Percentiles rank a stretch among this genome's conserved stretches.
phyloP scores from a whole-genome alignment of 2,797 vertebrate genomes.

The Mormyrus proboscirostris region DNA sequence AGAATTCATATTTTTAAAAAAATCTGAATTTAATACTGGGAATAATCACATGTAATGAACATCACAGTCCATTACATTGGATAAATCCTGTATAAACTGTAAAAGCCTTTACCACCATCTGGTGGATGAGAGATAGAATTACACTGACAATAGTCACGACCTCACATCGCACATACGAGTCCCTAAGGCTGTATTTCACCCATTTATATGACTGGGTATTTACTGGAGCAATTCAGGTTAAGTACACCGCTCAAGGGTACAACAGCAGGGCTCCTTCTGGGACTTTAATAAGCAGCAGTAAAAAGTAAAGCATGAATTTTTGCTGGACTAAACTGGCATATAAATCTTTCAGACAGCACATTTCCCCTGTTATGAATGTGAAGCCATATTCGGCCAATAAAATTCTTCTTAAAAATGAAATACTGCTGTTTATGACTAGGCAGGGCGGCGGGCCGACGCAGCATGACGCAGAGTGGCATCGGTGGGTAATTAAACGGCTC shows the following conservation, averaged over 20 bases:
- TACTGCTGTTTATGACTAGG: neutral
- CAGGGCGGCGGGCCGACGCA: neutral
- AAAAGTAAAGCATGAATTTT: neutral
- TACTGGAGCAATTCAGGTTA: constrained; percentile 1
- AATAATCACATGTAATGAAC: neutral
- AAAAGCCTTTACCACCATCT: neutral
- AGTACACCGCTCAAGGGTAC: constrained; percentile 1
- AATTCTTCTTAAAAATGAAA: neutral
- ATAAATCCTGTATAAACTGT: neutral
- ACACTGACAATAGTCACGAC: neutral
- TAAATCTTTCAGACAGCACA: neutral
- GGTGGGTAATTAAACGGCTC: neutral
- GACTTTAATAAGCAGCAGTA: neutral
- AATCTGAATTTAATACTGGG: neutral
- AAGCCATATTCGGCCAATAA: neutral
- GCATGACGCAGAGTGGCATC: neutral
- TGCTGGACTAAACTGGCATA: neutral
- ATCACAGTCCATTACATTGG: neutral
- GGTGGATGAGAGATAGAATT: neutral
- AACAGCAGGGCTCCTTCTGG: neutral
- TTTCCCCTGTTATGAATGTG: neutral
- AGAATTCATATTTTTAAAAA: neutral
- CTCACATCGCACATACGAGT: neutral
- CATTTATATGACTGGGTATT: neutral
- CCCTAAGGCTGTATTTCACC: constrained; percentile 6